A percentile compares a stretch with the other conserved stretches of the same genome.
Conservation (phyloP, 2,113 vertebrate species). For the Epinephelus fuscoguttatus region DNA sequence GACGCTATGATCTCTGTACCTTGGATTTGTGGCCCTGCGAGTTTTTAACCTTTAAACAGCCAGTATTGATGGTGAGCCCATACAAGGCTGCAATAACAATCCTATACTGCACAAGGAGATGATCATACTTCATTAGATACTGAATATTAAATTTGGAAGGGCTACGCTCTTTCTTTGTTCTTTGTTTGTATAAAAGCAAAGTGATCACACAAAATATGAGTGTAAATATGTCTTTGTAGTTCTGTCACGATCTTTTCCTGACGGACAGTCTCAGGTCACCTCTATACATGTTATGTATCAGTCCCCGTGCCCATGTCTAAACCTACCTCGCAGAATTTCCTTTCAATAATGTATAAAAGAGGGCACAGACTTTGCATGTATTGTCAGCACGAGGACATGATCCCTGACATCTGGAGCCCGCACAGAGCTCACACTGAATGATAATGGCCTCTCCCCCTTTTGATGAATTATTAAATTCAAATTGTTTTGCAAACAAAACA, state of each 20-base stretch:
- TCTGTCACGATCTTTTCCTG: slow-evolving; percentile 52
- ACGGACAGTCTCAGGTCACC: slow-evolving; percentile 71
- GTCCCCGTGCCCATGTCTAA: slow-evolving; percentile 69
- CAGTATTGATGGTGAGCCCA: slow-evolving; percentile 2
- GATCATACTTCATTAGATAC: background rate
- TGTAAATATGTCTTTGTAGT: slow-evolving; percentile 64
- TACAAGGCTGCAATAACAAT: background rate
- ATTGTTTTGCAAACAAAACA: slow-evolving; percentile 84
- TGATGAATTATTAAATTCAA: slow-evolving; percentile 83
- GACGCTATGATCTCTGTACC: slow-evolving; percentile 57
- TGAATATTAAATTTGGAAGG: background rate
- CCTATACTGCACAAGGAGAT: background rate
- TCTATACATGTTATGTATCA: slow-evolving; percentile 57
- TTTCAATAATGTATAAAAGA: slow-evolving; percentile 81
- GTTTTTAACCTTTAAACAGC: slow-evolving; percentile 56
- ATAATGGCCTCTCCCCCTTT: slow-evolving; percentile 74
- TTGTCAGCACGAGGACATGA: slow-evolving; percentile 73
- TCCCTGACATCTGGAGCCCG: slow-evolving; percentile 76
- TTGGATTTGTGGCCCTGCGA: slow-evolving; percentile 48
- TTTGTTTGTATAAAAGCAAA: background rate
- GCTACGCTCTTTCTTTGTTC: background rate
- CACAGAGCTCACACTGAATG: slow-evolving; percentile 71
- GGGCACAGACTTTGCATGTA: slow-evolving; percentile 76
- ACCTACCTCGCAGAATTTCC: slow-evolving; percentile 60
- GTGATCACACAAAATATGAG: slow-evolving; percentile 18